Evolutionary conservation across 2,888 invertebrate genomes (phyloP).

Genomic region (Gerosis bhagava): DNA sequence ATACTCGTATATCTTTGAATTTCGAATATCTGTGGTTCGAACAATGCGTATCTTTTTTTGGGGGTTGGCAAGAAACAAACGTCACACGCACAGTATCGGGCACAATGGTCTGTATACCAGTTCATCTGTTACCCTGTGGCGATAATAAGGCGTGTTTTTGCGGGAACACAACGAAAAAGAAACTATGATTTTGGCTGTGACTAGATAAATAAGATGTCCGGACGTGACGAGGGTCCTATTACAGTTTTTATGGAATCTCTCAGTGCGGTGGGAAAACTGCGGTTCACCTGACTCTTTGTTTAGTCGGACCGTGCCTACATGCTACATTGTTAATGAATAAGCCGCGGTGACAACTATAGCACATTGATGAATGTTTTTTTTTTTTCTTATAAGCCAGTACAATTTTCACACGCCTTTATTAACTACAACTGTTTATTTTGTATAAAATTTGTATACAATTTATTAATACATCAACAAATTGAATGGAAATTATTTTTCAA

Average conservation of each 20-base stretch:
- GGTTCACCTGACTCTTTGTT: constrained; percentile 69
- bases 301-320: constrained; percentile 58
- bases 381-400: too few species aligned
- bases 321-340: constrained; percentile 61
- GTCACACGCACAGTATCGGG: constrained; percentile 62
- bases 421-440: too few species aligned
- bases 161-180: constrained; percentile 62
- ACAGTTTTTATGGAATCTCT: constrained; percentile 76
- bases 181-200: constrained; percentile 77
- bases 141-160: constrained; percentile 64
- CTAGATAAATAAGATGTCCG: constrained; percentile 79
- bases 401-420: too few species aligned
- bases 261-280: constrained; percentile 40
- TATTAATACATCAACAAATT: too few species aligned
- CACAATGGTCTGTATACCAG: constrained; percentile 64
- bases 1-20: too few species aligned
- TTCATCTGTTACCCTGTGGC: constrained; percentile 67
- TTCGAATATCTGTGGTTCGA: too few species aligned
- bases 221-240: constrained; percentile 76
- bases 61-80: constrained; percentile 41
- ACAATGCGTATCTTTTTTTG: constrained; percentile 21
- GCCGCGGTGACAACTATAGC: neutral
- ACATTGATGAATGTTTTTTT: too few species aligned
- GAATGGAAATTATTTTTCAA: too few species aligned
- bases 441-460: too few species aligned